Conservation (phyloP, 2,797 vertebrate species). For the Cichlasoma orientale region DNA sequence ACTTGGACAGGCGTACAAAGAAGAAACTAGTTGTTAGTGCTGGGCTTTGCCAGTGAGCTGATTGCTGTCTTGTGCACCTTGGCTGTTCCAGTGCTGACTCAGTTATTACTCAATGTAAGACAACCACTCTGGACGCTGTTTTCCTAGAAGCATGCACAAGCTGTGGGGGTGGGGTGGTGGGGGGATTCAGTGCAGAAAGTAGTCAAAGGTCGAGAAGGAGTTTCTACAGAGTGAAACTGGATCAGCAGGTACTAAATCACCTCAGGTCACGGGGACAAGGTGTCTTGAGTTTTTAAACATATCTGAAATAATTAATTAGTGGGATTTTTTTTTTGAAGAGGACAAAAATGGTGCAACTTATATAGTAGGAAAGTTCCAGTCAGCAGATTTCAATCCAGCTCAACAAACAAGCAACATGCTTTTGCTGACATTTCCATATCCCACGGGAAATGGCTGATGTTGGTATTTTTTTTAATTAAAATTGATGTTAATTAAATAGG, state of each 20-base stretch:
- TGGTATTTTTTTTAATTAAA: background rate
- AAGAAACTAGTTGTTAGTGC: slow-evolving; percentile 23
- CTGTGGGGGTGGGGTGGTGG: background rate
- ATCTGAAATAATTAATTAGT: no score
- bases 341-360: background rate
- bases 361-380: background rate
- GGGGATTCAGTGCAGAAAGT: background rate
- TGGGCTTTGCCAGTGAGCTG: slow-evolving; percentile 8
- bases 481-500: background rate
- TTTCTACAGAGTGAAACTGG: background rate
- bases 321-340: background rate
- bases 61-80: slow-evolving; percentile 35
- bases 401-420: background rate
- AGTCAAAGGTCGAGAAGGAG: background rate
- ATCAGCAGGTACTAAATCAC: background rate
- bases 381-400: background rate
- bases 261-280: background rate
- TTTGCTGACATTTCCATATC: no score
- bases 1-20: slow-evolving; percentile 21
- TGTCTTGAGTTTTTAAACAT: background rate
- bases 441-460: background rate
- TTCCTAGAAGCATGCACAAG: background rate
- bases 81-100: slow-evolving; percentile 35
- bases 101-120: slow-evolving; percentile 3
- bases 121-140: background rate